Conservation (phyloP, 2,113 vertebrate genomes). For the Nyctereutes procyonoides region DNA sequence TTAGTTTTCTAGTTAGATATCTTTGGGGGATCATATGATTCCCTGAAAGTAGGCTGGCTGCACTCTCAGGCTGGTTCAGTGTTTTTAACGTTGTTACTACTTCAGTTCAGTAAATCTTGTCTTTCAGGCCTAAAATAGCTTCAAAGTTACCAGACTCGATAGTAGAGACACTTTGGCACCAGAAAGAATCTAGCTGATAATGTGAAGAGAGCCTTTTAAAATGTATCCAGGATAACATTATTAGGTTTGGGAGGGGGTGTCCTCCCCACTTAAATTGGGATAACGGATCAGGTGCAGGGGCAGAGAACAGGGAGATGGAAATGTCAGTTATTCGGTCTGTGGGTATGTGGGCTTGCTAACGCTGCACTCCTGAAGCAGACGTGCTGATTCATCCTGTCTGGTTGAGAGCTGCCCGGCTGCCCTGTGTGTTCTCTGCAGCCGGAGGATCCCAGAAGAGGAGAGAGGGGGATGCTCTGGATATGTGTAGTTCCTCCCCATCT, state of each 20-base stretch:
- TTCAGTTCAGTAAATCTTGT: neutral
- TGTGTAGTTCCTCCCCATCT: neutral
- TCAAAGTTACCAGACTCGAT: neutral
- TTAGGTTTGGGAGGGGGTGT: neutral
- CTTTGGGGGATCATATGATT: neutral
- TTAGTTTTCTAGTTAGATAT: neutral
- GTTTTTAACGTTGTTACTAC: neutral
- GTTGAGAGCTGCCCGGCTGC: neutral
- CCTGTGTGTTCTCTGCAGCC: neutral
- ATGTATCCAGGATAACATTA: neutral
- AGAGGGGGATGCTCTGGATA: neutral
- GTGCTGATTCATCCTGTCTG: accelerated
- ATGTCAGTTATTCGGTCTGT: neutral
- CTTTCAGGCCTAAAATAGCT: neutral
- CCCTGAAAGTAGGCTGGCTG: neutral
- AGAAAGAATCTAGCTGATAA: neutral
- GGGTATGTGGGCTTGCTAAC: no score
- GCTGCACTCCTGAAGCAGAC: neutral
- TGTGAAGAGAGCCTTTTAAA: neutral
- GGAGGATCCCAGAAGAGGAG: neutral
- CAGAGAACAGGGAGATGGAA: neutral
- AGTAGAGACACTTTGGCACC: neutral
- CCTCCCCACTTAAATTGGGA: neutral
- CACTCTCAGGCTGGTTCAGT: neutral
- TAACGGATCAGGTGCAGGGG: neutral